Percentiles rank a stretch among this genome's conserved stretches.
These are phyloP conservation scores for Lydus trimaculatus DNA, from an alignment of 2,888 invertebrate species.

Conservation along the genomic window DNA sequence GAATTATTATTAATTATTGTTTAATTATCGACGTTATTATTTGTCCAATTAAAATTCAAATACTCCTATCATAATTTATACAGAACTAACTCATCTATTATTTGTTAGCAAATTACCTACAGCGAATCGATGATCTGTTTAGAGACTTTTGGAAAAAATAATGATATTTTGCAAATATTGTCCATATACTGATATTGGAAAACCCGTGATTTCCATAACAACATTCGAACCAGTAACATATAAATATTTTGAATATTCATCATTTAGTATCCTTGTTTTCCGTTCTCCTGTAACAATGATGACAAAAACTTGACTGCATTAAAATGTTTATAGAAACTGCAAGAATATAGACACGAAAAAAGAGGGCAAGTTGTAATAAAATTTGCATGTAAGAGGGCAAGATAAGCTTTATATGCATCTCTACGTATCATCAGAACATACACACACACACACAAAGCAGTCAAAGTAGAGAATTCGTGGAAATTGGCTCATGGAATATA, in stretches of 20 bases:
- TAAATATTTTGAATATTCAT: too few species aligned
- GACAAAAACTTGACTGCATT: background rate
- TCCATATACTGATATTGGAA: too few species aligned
- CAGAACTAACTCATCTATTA: background rate
- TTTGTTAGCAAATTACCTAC: background rate
- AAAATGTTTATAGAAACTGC: background rate
- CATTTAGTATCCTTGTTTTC: too few species aligned
- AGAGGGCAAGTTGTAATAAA: background rate
- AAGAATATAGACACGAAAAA: background rate
- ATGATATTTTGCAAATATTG: too few species aligned
- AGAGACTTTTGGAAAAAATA: too few species aligned
- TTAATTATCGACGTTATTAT: background rate
- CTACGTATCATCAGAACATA: background rate
- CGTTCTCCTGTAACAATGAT: too few species aligned
- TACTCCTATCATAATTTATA: background rate
- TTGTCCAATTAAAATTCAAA: background rate
- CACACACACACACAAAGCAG: too few species aligned
- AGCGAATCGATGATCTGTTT: too few species aligned
- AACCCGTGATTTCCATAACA: too few species aligned
- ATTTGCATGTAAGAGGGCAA: background rate
- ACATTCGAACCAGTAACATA: too few species aligned
- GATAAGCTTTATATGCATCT: conserved; percentile 2
- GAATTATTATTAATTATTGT: too few species aligned
- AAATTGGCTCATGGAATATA: background rate
- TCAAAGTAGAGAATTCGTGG: background rate